Evolutionary conservation across 92 coral and sea anemone genomes (phyloP), one percentile per base, ranked within the genome.

Genomic region (Porites evermanni): DNA sequence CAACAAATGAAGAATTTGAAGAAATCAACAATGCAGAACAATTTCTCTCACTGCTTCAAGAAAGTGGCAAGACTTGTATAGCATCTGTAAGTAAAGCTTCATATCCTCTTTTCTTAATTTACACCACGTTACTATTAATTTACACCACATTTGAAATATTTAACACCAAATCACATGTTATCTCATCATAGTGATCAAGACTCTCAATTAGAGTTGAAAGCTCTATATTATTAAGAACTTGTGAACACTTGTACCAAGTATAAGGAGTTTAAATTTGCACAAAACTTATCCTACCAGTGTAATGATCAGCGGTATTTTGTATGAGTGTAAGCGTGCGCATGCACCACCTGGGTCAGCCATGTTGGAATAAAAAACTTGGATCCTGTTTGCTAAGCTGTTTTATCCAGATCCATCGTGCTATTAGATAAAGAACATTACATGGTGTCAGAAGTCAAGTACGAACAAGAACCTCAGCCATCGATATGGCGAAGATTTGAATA

Each of bases 11-110:
- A 56, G 84, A 84, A 24, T 58, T 84, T 13, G 14, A 84, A 64
- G 73, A 84, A 44, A 51, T 84, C 60, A 75, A 84, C 72, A 44
- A 66, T 38, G 50, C 83, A 64, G 88, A 84, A 75, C 64, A 73
- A n/a, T 84, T 84, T 61, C 72, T 84, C n/a, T 26, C 67, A 29
- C 58, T 75, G 38, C 53, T 75, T 52, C 84, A 84, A 60, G 88
- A 84, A 18, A 84, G 88, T 74, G 88, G 88, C 68, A 58, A 58
- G 74, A 32, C 69, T 17, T 69, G 81, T 50, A n/a, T 84, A 63
- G 68, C 84, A 18, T 72, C 52, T 72, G 88, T 75, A 74, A 58
- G 88, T 74, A 75, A 70, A 19, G 4, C 75, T 72, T 82, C n/a
- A n/a, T 38, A 65, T 65, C 16, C 47, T 60, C 60, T 16, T 70